Conservation (phyloP, 2,888 invertebrate species). For the Phaonia tiefii region DNA sequence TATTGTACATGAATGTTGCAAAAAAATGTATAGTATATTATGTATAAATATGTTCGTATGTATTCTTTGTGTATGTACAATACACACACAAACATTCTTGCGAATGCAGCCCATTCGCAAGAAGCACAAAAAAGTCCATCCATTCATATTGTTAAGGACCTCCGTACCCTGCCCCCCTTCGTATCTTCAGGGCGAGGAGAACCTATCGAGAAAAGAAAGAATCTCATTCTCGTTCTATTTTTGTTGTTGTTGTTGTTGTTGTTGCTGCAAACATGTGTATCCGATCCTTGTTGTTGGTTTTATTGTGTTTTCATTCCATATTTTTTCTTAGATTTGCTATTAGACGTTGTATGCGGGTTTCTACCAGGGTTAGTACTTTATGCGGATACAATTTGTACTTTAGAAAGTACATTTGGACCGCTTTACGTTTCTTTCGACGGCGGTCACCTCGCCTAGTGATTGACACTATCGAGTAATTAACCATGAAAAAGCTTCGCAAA, state of each 20-base stretch:
- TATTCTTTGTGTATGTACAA: background rate
- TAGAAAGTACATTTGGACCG: too few species aligned
- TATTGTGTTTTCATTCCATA: background rate
- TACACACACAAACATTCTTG: background rate
- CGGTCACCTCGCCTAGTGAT: too few species aligned
- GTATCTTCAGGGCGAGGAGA: background rate
- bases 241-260: background rate
- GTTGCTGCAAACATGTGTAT: slow-evolving; percentile 30
- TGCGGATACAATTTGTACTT: too few species aligned
- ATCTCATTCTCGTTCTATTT: background rate
- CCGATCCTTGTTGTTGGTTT: slow-evolving; percentile 2
- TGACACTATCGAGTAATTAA: too few species aligned
- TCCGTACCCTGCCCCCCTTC: background rate
- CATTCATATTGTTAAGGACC: slow-evolving; percentile 30
- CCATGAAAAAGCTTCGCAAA: too few species aligned
- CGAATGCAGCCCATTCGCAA: slow-evolving; percentile 26
- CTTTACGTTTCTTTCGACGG: too few species aligned
- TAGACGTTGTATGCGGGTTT: slow-evolving; percentile 14
- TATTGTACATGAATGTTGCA: background rate
- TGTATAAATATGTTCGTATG: background rate
- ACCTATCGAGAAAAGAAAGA: background rate
- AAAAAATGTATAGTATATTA: background rate
- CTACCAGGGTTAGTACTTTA: too few species aligned
- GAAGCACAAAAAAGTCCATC: slow-evolving; percentile 5
- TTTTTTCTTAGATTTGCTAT: slow-evolving; percentile 3